Base-by-base conservation (phyloP, 2,888 invertebrate genomes). In the Metacarcinus magister region DNA sequence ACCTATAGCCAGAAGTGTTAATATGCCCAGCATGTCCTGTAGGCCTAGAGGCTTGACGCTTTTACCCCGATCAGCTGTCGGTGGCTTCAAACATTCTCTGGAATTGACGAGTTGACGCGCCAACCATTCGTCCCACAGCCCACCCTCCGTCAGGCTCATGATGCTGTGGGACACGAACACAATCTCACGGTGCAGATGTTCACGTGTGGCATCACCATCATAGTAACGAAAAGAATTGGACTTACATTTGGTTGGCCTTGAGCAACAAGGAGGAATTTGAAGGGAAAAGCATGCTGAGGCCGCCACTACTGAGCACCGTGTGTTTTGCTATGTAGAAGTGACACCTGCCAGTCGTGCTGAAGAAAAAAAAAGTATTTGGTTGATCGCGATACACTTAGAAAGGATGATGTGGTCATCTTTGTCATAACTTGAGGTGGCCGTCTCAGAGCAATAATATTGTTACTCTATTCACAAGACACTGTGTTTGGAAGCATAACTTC, bases 291-390 rank as follows among this genome's bases (percentile, higher is more conserved):
- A 95, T 23, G 28, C 43, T 16, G 75, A 95, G 39, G 32, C 67
- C 92, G 4, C 43, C 16, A 44, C 67, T 95, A 75, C 67, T 75
- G 60, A 32, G 75, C 1, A 95, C 44, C 10, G 32, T 32, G 48
- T 95, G 89, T 13, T 67, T 89, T 2, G 90, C 48, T 4, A 95
- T 95, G 91, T 95, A 95, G 28, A 94, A 60, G 87, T 91, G 95
- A 75, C 95, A 95, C 48, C 67, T 44, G 8, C 95, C 95, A 10
- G 32, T 95, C 0, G 89, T 93, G 46, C 95, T 95, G 94, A 48
- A 32, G 39, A 44, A 44, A 90, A 5, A 90, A n/a, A 19, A 16
- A 2, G 23, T 28, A 32, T 8, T 5, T 43, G 89, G 44, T 4
- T 43, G 39, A 90, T 43, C 39, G 39, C 39, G 39, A 39, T 39